Percentiles rank a stretch among this genome's conserved stretches.
phyloP scores from a whole-genome alignment of 1,140 invertebrate genomes.

The Acromyrmex heyeri region DNA sequence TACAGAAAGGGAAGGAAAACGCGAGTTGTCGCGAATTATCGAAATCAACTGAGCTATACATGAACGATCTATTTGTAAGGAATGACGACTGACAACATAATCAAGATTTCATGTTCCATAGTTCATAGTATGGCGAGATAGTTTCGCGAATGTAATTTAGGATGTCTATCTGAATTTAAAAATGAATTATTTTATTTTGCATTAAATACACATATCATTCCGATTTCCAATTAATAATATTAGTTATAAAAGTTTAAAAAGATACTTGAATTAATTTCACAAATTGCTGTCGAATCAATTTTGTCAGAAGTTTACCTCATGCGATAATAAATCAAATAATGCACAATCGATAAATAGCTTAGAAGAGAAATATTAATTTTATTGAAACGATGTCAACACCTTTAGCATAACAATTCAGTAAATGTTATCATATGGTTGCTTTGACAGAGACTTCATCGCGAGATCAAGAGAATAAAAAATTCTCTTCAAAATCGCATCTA shows the following conservation, averaged over 20 bases:
- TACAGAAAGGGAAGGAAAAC: neutral
- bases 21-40: neutral
- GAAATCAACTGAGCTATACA: neutral
- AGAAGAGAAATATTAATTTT: neutral
- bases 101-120: neutral
- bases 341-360: neutral
- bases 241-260: neutral
- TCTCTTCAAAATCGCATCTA: neutral
- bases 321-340: neutral
- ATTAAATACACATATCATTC: neutral
- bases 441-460: neutral
- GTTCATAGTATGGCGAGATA: neutral
- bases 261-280: neutral
- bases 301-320: neutral
- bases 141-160: neutral
- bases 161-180: neutral
- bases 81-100: neutral
- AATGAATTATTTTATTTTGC: neutral
- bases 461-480: neutral
- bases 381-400: neutral
- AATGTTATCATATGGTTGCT: neutral
- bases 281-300: neutral
- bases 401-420: neutral
- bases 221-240: neutral
- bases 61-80: neutral